Evolutionary conservation across 64 coral and sea anemone genomes (phyloP), one percentile per base, ranked within the genome.

Genomic region (Porites australiensis): DNA sequence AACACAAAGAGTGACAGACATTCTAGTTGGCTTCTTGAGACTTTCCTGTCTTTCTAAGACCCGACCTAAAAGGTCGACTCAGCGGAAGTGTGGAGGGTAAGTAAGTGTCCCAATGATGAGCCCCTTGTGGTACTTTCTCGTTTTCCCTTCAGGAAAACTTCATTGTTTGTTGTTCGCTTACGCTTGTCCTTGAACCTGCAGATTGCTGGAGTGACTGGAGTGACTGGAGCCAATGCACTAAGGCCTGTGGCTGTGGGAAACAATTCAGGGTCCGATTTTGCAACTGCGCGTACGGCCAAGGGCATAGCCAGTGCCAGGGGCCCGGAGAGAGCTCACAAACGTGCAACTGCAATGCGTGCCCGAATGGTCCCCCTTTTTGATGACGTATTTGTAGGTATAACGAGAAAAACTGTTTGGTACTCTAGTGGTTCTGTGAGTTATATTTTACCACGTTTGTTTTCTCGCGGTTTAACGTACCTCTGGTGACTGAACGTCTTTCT

Each of bases 181-280:
- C 72, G 37, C n/a, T 77, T 68, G 62, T 68, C 21, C 57, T 69
- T 86, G 92, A 50, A 47, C 77, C 77, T 54, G 52, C 47, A 78
- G 94, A 90, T 19, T 86, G 89, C 58, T 95, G 94, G 94, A 78
- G 88, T 44, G 66, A 81, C 4, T 95, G 94, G 94, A 53, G 72
- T 7, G 76, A 46, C 4, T 95, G 80, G 55, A 91, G 82, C 64
- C 7, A 20, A 2, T 95, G 94, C 52, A 82, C 51, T 19, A 84
- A 77, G 22, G 52, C 80, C 9, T 95, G 93, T 58, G 79, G 71
- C 10, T 83, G 93, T 66, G 93, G 93, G 4, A 58, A 44, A 27
- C 62, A 86, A 84, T 82, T 82, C 45, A 72, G 93, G 37, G 66
- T 58, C 72, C 79, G 93, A 14, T 90, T 58, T 18, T 95, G 93